These are phyloP conservation scores for Scaptomyza montana DNA, from an alignment of 1,140 invertebrate species.

Conservation along the genomic window DNA sequence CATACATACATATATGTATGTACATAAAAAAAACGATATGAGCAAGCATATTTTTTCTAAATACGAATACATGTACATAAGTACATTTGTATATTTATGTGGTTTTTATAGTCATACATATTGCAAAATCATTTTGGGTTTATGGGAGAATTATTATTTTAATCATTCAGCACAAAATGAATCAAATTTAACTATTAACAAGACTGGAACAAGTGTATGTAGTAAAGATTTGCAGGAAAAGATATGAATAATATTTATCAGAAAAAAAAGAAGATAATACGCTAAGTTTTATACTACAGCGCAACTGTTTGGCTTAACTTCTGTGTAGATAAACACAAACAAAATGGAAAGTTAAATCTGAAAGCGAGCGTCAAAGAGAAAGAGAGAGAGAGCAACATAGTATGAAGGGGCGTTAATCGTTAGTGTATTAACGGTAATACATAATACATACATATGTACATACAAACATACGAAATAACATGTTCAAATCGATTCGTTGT, in stretches of 20 bases:
- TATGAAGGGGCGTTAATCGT: conserved; percentile 17
- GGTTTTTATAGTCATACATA: too few species aligned
- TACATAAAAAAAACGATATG: too few species aligned
- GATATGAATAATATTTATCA: too few species aligned
- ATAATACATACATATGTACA: neutral
- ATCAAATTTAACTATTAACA: too few species aligned
- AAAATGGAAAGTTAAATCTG: conserved; percentile 17
- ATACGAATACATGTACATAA: too few species aligned
- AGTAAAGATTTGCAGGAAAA: too few species aligned
- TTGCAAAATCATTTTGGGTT: too few species aligned
- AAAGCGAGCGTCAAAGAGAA: neutral
- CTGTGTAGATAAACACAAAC: neutral
- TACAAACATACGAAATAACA: neutral
- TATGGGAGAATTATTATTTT: neutral
- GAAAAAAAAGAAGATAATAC: neutral
- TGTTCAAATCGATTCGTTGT: conserved; percentile 24
- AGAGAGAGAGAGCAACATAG: neutral
- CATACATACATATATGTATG: too few species aligned
- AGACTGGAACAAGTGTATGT: too few species aligned
- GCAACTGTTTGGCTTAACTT: too few species aligned
- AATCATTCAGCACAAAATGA: neutral
- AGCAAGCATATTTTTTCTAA: too few species aligned
- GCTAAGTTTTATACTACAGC: neutral
- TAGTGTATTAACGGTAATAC: neutral
- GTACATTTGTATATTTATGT: too few species aligned